A percentile compares a stretch with the other conserved stretches of the same genome.
These are phyloP conservation scores for Willisornis vidua DNA, from an alignment of 2,113 vertebrate genomes.

Conservation along the genomic window DNA sequence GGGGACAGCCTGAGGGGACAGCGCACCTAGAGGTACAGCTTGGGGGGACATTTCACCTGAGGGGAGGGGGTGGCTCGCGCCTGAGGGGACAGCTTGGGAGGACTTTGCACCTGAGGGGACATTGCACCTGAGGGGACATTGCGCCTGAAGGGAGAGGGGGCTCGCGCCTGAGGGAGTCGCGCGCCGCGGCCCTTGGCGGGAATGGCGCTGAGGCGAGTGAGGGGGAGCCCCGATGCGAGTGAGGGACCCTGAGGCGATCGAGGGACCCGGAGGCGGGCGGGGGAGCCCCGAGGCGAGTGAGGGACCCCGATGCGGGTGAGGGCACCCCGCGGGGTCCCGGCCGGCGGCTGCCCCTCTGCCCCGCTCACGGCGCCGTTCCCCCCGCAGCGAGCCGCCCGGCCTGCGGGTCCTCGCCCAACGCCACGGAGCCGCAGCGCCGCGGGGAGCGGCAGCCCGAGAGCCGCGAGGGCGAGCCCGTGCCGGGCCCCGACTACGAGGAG, in stretches of 20 bases:
- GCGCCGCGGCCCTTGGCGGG: too few species aligned
- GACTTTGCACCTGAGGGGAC: too few species aligned
- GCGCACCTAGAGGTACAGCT: too few species aligned
- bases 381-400: not conserved
- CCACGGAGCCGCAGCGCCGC: conserved; percentile 14
- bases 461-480: not conserved
- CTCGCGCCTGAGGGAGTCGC: too few species aligned
- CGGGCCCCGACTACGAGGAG: conserved; percentile 56
- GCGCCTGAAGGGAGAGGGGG: too few species aligned
- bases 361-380: not conserved
- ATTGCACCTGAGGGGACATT: too few species aligned
- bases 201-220: too few species aligned
- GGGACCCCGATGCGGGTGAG: not conserved
- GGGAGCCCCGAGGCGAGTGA: not conserved
- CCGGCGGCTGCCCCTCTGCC: not conserved
- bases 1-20: too few species aligned
- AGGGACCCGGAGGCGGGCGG: not conserved
- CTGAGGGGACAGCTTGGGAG: too few species aligned
- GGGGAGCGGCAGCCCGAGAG: not conserved
- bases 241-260: too few species aligned
- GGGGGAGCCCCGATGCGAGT: not conserved
- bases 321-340: not conserved
- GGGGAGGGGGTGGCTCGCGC: too few species aligned
- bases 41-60: too few species aligned
- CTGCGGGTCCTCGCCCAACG: conserved; percentile 11